Evolutionary conservation across 2,113 vertebrate genomes (phyloP), one percentile per base, ranked within the genome.

Genomic region (Pollimyrus isidori): DNA sequence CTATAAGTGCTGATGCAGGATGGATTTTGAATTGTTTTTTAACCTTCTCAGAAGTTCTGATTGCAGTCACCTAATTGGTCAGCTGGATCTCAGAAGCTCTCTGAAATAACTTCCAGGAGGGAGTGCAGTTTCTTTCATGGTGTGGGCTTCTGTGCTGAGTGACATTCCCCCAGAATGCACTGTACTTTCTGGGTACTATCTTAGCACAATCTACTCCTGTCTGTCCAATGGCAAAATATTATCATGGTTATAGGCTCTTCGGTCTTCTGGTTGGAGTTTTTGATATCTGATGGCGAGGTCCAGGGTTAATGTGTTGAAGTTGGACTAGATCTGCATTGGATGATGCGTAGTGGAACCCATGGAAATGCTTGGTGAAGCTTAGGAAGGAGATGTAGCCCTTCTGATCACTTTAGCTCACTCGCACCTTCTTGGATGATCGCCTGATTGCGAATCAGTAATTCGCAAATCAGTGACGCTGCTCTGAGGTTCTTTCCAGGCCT

Each of bases 401-500:
- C 30, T 80, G 13, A 39, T 42, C 3, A 1, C 7, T 82, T 46
- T 82, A 19, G 15, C 35, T 42, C 17, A 17, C 76, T 42, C 0
- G n/a, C n/a, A 35, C 42, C 39, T 23, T 39, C 35, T 82, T 46
- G 7, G 83, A 86, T 53, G 10, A 86, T 86, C 2, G 4, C 26
- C 4, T 26, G 48, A 45, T 53, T 17, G 45, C 35, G 48, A n/a
- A 13, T 48, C 48, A 49, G 11, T 7, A 23, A n/a, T n/a, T n/a
- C n/a, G 45, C 35, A n/a, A n/a, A 13, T 48, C 48, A 49, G 11
- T 7, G 10, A 92, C 91, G 86, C 90, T 80, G 10, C 95, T 96
- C 96, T 96, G 95, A 96, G 95, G 95, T 96, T 95, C 96, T 96
- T 96, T 95, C 94, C 87, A 95, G 94, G 91, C 92, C 94, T 95